These are phyloP conservation scores for Meandrina meandrites DNA, from an alignment of 92 coral and sea anemone species.

Conservation along the genomic window DNA sequence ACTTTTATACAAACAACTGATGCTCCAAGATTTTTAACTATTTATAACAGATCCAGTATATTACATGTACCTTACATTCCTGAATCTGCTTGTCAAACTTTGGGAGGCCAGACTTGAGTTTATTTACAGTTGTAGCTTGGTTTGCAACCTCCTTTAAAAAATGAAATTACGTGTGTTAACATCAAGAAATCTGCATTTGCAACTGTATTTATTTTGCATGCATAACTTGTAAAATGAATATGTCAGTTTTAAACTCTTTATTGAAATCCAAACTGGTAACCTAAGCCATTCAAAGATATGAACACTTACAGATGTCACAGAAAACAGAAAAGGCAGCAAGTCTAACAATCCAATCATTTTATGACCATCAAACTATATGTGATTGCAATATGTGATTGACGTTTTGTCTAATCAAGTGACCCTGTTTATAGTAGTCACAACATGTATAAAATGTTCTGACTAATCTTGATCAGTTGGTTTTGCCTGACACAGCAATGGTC, in stretches of 20 bases:
- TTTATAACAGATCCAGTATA: background rate
- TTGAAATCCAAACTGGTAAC: too few species aligned
- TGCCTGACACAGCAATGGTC: background rate
- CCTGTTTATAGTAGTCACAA: background rate
- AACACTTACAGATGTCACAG: too few species aligned
- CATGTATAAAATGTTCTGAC: background rate
- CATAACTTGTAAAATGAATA: background rate
- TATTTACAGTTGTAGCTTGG: background rate
- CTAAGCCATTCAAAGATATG: too few species aligned
- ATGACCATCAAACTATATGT: too few species aligned
- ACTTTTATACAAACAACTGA: too few species aligned
- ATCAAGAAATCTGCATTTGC: too few species aligned
- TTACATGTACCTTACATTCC: constrained; percentile 24
- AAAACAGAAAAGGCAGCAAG: too few species aligned
- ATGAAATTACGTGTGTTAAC: background rate
- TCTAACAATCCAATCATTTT: too few species aligned
- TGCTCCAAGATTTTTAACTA: too few species aligned
- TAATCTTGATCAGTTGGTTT: background rate
- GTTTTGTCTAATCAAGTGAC: background rate
- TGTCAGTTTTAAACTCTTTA: background rate
- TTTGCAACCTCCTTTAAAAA: constrained; percentile 24
- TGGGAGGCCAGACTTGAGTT: constrained; percentile 29
- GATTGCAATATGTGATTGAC: background rate
- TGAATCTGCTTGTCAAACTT: constrained; percentile 19
- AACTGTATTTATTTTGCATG: too few species aligned